Conservation (phyloP, 2,113 vertebrate species). For the Lutjanus erythropterus region DNA sequence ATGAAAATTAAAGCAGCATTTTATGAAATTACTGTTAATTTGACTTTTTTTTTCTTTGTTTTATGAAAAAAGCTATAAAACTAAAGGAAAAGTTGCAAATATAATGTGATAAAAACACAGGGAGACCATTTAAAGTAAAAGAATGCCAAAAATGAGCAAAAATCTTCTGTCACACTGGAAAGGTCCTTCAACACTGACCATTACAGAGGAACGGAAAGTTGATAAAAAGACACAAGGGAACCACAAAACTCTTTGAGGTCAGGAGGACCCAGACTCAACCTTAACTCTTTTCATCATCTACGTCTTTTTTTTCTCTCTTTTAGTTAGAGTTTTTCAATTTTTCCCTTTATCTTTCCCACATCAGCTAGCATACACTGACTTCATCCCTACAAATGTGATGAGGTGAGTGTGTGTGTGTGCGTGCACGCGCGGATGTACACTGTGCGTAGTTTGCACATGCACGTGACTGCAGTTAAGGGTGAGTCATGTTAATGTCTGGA, state of each 20-base stretch:
- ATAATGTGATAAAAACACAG: background rate
- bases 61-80: background rate
- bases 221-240: constrained; percentile 6
- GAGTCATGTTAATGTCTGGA: constrained; percentile 74
- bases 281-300: constrained; percentile 40
- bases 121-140: constrained; percentile 7
- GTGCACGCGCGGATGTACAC: background rate
- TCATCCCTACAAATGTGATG: constrained; percentile 29
- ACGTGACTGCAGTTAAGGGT: constrained; percentile 45
- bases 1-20: constrained; percentile 35
- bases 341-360: constrained; percentile 13
- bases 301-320: constrained; percentile 6
- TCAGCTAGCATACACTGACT: constrained; percentile 18
- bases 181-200: constrained; percentile 1
- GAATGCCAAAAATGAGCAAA: constrained; percentile 12
- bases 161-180: background rate
- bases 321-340: background rate
- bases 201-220: constrained; percentile 14
- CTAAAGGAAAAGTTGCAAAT: background rate
- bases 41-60: constrained; percentile 17
- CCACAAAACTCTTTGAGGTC: constrained; percentile 17
- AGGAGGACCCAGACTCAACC: constrained; percentile 19
- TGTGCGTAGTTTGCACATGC: constrained; percentile 3
- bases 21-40: constrained; percentile 43
- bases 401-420: background rate